Percentiles rank a stretch among this genome's conserved stretches.
Evolutionary conservation across 2,888 invertebrate genomes (phyloP).

Genomic region (Pristionchus fissidentatus): DNA sequence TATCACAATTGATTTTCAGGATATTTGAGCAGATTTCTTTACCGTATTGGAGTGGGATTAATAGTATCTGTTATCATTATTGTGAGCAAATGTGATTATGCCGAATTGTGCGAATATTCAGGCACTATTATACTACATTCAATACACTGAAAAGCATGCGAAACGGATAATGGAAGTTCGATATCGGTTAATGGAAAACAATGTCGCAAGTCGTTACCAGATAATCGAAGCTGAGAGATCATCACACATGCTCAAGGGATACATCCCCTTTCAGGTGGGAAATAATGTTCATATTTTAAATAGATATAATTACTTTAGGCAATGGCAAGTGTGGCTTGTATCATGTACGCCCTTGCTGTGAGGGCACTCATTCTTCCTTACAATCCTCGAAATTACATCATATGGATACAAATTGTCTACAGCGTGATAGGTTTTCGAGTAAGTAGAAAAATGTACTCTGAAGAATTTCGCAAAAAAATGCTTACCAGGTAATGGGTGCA

Average conservation of each 20-base stretch:
- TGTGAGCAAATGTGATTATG: not conserved
- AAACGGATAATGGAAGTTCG: slow-evolving; percentile 13
- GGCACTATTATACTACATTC: not conserved
- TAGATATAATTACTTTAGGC: not conserved
- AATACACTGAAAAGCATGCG: not conserved
- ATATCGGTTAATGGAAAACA: slow-evolving; percentile 2
- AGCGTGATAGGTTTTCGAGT: not conserved
- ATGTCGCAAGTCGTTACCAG: not conserved
- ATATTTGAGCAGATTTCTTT: not conserved
- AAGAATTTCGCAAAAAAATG: too few relatives aligned
- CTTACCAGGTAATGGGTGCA: too few relatives aligned
- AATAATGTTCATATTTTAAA: not conserved
- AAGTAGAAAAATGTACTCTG: not conserved
- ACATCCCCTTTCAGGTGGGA: slow-evolving; percentile 6
- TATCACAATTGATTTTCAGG: not conserved
- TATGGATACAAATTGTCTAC: not conserved
- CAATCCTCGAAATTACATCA: not conserved
- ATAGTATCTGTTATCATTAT: not conserved
- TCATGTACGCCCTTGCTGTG: not conserved
- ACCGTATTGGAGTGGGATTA: not conserved
- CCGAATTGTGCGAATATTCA: not conserved
- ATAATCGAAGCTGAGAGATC: slow-evolving; percentile 16
- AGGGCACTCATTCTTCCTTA: not conserved
- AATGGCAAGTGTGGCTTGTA: not conserved
- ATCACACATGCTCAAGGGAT: not conserved